A percentile compares a stretch with the other conserved stretches of the same genome.
Conservation (phyloP, 2,113 vertebrate genomes). For the Cyanistes caeruleus region DNA sequence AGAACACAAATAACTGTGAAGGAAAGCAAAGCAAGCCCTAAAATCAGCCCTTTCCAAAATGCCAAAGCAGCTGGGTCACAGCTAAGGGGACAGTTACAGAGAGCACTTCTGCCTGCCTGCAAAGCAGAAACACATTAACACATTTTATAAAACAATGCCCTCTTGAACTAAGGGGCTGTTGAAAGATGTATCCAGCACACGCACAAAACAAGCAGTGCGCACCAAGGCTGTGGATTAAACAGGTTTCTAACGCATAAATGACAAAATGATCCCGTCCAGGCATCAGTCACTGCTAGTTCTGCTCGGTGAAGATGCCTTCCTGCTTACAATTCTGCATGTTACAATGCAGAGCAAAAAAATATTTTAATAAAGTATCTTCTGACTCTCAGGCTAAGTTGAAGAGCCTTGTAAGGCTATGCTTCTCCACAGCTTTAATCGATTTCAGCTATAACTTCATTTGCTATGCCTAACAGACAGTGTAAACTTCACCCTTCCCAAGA, state of each 20-base stretch:
- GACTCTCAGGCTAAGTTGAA: constrained; percentile 19
- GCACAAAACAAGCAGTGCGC: neutral
- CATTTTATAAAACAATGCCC: constrained; percentile 20
- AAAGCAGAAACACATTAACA: constrained; percentile 52
- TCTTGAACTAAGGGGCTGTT: constrained; percentile 44
- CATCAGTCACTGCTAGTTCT: neutral
- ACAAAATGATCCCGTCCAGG: neutral
- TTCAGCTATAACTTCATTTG: constrained; percentile 49
- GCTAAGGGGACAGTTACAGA: neutral
- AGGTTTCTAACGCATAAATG: constrained; percentile 18
- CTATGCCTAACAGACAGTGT: constrained; percentile 20
- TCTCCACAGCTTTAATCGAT: constrained; percentile 28
- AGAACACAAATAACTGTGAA: neutral
- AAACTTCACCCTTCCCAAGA: constrained; percentile 49
- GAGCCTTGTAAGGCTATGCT: constrained; percentile 56
- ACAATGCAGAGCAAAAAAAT: neutral
- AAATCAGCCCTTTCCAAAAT: neutral
- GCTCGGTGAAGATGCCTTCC: neutral
- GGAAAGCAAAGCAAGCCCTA: neutral
- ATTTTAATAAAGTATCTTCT: constrained; percentile 2
- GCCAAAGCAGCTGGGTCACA: neutral
- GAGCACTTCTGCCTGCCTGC: neutral
- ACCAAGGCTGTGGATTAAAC: constrained; percentile 6
- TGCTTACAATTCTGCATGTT: neutral
- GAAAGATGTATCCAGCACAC: constrained; percentile 24